Evolutionary conservation across 2,797 vertebrate species (phyloP).

Genomic region (Gymnothorax javanicus): DNA sequence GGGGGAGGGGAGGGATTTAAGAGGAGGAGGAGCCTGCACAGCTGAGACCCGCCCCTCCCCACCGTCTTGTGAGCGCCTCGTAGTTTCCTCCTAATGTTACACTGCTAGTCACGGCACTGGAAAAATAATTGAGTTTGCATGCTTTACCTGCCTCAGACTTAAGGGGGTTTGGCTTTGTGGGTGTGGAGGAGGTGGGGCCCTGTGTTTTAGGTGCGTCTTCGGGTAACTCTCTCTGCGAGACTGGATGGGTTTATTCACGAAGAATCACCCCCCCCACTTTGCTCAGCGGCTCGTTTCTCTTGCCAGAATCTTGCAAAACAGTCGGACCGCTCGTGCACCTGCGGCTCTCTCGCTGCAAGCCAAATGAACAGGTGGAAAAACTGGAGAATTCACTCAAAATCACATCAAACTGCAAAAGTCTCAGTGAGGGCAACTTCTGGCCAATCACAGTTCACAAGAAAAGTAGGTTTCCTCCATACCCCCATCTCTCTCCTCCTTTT

Average conservation of each 20-base stretch:
- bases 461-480: conserved; percentile 21
- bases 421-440: conserved; percentile 48
- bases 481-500: conserved; percentile 29
- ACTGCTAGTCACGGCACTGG: conserved; percentile 62
- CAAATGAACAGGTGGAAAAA: conserved; percentile 43
- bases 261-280: conserved; percentile 45
- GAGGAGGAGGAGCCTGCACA: conserved; percentile 46
- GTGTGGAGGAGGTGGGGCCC: conserved; percentile 48
- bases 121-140: conserved; percentile 56
- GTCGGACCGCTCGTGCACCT: conserved; percentile 38
- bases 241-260: not conserved
- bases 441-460: not conserved
- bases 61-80: conserved; percentile 42
- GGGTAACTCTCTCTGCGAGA: conserved; percentile 48
- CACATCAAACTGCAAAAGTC: conserved; percentile 39
- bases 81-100: conserved; percentile 72
- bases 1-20: not conserved
- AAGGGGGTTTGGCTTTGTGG: conserved; percentile 38
- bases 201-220: conserved; percentile 53
- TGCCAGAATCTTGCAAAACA: not conserved
- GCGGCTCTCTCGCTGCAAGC: conserved; percentile 48
- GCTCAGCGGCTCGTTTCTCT: conserved; percentile 41
- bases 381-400: conserved; percentile 26
- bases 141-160: conserved; percentile 55
- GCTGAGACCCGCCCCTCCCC: conserved; percentile 38